phyloP scores from a whole-genome alignment of 2,888 invertebrate species.

The Arge pagana region DNA sequence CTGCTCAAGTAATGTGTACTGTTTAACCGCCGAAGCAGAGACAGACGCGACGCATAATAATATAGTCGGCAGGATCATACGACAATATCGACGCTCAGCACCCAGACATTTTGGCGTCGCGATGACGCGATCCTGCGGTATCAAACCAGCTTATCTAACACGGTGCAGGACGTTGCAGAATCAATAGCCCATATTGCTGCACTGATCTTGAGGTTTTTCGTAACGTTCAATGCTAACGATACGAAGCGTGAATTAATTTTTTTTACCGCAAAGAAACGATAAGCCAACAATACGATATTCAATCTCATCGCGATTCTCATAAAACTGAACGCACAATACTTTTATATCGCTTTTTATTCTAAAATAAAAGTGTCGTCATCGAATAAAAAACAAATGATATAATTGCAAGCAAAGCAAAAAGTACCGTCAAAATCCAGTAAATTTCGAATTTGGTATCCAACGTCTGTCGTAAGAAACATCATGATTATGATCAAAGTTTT shows the following conservation, averaged over 20 bases:
- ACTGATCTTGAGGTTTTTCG: not conserved
- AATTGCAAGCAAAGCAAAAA: not conserved
- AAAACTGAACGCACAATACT: no score
- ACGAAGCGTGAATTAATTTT: no score
- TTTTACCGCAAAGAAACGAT: no score
- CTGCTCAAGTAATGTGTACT: no score
- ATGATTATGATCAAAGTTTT: constrained; percentile 12
- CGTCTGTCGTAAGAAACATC: constrained; percentile 11
- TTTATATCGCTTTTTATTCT: not conserved
- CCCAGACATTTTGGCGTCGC: constrained; percentile 35
- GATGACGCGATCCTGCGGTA: constrained; percentile 4
- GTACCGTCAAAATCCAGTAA: constrained; percentile 9
- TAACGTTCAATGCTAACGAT: not conserved
- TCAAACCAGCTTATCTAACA: constrained; percentile 24
- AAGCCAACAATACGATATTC: no score
- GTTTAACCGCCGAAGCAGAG: no score
- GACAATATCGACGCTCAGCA: no score
- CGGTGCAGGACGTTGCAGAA: constrained; percentile 34
- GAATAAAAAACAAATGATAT: not conserved
- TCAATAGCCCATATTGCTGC: constrained; percentile 30
- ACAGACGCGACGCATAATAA: no score
- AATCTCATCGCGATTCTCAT: no score
- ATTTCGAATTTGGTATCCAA: constrained; percentile 10
- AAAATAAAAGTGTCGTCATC: not conserved
- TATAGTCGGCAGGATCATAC: constrained; percentile 9